These are phyloP conservation scores for Ormia ochracea DNA, from an alignment of 2,888 invertebrate species.

Conservation along the genomic window DNA sequence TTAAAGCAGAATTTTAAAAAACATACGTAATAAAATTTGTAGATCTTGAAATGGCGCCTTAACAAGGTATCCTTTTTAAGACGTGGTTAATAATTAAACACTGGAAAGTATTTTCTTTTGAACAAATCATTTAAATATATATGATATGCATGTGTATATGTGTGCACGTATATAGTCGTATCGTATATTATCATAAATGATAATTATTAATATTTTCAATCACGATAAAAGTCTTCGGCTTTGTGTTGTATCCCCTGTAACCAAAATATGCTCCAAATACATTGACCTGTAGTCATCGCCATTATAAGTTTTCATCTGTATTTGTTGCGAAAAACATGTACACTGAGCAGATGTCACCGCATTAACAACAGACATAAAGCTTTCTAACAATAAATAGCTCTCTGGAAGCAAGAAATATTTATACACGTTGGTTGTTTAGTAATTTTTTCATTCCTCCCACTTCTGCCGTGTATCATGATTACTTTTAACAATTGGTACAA, in stretches of 20 bases:
- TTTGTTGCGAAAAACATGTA: conserved; percentile 30
- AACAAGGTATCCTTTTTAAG: too few species aligned
- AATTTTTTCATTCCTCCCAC: not conserved
- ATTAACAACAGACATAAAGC: conserved; percentile 32
- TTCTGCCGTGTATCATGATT: not conserved
- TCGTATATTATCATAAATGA: not conserved
- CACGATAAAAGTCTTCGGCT: not conserved
- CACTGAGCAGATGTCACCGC: conserved; percentile 51
- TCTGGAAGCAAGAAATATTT: not conserved
- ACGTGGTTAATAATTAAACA: too few species aligned
- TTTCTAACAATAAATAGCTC: conserved; percentile 2
- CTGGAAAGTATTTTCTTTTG: too few species aligned
- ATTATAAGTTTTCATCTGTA: conserved; percentile 44
- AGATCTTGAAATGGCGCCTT: too few species aligned
- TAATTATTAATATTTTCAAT: not conserved
- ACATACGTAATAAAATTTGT: too few species aligned
- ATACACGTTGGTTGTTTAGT: not conserved
- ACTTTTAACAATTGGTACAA: conserved; percentile 10
- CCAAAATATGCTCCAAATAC: not conserved
- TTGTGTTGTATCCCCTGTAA: not conserved
- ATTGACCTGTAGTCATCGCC: conserved; percentile 19
- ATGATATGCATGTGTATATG: too few species aligned
- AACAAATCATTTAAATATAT: too few species aligned
- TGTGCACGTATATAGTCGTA: too few species aligned
- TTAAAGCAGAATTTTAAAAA: too few species aligned